Conservation (phyloP, 1,140 invertebrate species). For the Acromyrmex charruanus region DNA sequence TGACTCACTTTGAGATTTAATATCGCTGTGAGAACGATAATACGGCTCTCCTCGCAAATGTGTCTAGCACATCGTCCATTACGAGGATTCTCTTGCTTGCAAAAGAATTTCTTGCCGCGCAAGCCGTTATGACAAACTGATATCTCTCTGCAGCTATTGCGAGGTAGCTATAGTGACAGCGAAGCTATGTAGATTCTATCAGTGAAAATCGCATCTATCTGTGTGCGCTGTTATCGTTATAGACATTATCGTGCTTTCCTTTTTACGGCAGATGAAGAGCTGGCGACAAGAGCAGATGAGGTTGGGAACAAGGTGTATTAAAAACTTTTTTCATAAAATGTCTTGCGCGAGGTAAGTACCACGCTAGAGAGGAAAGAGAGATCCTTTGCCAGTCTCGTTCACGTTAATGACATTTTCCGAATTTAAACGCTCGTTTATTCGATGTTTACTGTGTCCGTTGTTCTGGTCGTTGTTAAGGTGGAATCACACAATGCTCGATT, state of each 20-base stretch:
- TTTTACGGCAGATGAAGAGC: slow-evolving; percentile 38
- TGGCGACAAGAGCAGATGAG: slow-evolving; percentile 25
- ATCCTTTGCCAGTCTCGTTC: slow-evolving; percentile 12
- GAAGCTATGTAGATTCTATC: slow-evolving; percentile 64
- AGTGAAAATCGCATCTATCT: slow-evolving; percentile 70
- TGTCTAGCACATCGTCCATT: slow-evolving; percentile 26
- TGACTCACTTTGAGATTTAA: slow-evolving; percentile 47
- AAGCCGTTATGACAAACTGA: slow-evolving; percentile 46
- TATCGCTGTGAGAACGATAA: slow-evolving; percentile 56
- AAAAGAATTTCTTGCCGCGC: slow-evolving; percentile 31
- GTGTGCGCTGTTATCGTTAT: slow-evolving; percentile 61
- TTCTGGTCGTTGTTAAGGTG: not conserved
- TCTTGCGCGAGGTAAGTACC: slow-evolving; percentile 37
- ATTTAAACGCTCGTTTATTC: slow-evolving; percentile 49
- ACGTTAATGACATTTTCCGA: slow-evolving; percentile 60
- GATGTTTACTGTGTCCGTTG: not conserved
- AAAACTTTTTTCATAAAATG: slow-evolving; percentile 77
- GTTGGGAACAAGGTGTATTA: slow-evolving; percentile 61
- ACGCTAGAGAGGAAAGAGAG: not conserved
- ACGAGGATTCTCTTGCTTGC: not conserved
- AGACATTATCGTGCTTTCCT: slow-evolving; percentile 70
- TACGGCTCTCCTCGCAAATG: not conserved
- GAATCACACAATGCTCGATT: too few species aligned
- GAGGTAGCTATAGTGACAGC: not conserved
- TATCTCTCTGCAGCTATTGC: slow-evolving; percentile 9